Evolutionary conservation across 2,888 invertebrate species (phyloP).

Genomic region (Nesidiocoris tenuis): DNA sequence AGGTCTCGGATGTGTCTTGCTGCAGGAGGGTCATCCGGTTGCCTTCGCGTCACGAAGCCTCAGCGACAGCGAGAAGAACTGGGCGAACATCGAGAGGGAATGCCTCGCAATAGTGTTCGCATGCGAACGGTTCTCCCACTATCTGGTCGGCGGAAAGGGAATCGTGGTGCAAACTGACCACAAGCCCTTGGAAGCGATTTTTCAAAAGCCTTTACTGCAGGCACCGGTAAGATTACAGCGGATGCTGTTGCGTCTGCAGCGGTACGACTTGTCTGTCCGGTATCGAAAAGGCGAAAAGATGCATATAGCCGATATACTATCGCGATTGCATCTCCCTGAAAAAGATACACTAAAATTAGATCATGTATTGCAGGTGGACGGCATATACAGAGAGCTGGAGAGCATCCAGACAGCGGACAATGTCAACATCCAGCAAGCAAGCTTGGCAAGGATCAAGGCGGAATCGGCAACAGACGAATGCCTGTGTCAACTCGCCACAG

Average conservation of each 20-base stretch:
- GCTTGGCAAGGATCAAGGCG: neutral
- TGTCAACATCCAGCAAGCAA: neutral
- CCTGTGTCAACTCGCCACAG: neutral
- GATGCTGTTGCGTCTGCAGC: slow-evolving; percentile 3
- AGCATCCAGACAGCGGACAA: neutral
- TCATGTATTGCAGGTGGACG: no score
- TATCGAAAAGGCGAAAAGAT: neutral
- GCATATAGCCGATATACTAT: slow-evolving; percentile 6
- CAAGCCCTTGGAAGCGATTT: neutral
- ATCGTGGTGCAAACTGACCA: slow-evolving; percentile 1
- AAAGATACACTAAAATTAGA: neutral
- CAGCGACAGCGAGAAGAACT: neutral
- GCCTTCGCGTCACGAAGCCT: neutral
- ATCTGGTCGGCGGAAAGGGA: neutral
- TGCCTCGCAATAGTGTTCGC: neutral
- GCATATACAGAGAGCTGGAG: neutral
- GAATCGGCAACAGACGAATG: neutral
- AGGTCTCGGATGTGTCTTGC: neutral
- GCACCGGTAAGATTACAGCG: neutral
- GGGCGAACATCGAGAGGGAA: neutral
- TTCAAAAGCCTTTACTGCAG: neutral
- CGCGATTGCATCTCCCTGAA: neutral
- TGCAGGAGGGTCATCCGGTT: neutral
- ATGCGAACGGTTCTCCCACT: neutral
- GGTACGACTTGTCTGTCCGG: neutral